These are phyloP conservation scores for Mycteria americana DNA, from an alignment of 2,797 vertebrate species.

Conservation along the genomic window DNA sequence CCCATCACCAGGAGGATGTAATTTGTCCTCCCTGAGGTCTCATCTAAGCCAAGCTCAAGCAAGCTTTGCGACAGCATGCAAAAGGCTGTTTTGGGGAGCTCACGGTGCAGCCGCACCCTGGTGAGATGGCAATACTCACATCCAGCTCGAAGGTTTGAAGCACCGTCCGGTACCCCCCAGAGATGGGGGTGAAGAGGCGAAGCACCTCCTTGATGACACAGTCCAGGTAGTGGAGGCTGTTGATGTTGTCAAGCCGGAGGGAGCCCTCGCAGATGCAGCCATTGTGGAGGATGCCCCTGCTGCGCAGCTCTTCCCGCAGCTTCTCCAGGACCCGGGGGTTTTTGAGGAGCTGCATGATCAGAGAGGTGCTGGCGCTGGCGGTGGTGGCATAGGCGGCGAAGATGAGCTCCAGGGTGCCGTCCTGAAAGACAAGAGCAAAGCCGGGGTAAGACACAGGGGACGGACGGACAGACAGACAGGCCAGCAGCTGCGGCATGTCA, in stretches of 20 bases:
- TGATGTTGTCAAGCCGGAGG: slow-evolving; percentile 86
- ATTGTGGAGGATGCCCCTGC: slow-evolving; percentile 87
- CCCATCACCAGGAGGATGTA: neutral
- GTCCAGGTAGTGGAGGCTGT: slow-evolving; percentile 91
- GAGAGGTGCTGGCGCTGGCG: slow-evolving; percentile 93
- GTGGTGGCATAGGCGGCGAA: slow-evolving; percentile 96
- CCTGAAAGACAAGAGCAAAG: slow-evolving; percentile 44
- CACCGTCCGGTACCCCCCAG: slow-evolving; percentile 93
- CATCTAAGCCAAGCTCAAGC: neutral
- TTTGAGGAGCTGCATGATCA: slow-evolving; percentile 95
- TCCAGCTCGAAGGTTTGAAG: slow-evolving; percentile 97
- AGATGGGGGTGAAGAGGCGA: slow-evolving; percentile 92
- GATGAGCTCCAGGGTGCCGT: slow-evolving; percentile 91
- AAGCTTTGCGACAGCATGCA: neutral
- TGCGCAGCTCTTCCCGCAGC: slow-evolving; percentile 88
- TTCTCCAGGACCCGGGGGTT: slow-evolving; percentile 91
- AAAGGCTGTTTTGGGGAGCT: neutral
- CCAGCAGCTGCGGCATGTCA: rapidly evolving
- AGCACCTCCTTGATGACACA: slow-evolving; percentile 98
- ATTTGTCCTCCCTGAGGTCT: neutral
- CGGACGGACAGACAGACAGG: neutral
- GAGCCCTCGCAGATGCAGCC: slow-evolving; percentile 90
- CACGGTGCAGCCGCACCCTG: rapidly evolving
- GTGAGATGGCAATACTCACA: slow-evolving; percentile 74
- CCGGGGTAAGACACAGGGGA: neutral